Conservation (phyloP, 2,113 vertebrate genomes). For the Puffinus mauretanicus region DNA sequence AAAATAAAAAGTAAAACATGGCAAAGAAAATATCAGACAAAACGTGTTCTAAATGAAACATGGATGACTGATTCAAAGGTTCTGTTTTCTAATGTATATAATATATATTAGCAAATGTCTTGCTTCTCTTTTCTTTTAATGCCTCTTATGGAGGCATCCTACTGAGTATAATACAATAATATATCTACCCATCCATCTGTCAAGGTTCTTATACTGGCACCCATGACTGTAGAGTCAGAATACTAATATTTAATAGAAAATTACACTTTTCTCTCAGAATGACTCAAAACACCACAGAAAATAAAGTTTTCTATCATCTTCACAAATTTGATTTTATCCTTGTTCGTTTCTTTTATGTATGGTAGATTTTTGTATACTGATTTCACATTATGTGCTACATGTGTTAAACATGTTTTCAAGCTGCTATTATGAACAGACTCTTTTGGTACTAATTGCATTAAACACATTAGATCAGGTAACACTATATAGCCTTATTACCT, state of each 20-base stretch:
- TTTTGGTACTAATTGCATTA: background rate
- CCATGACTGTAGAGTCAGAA: background rate
- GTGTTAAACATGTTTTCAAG: background rate
- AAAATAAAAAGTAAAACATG: background rate
- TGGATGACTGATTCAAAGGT: background rate
- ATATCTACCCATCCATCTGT: conserved; percentile 14
- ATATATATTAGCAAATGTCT: background rate
- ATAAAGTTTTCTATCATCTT: background rate
- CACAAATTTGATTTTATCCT: background rate
- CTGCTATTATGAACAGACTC: background rate
- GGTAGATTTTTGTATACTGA: background rate
- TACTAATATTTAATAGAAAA: background rate
- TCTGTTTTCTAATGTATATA: background rate
- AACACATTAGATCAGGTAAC: background rate
- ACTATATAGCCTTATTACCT: background rate
- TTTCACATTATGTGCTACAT: background rate
- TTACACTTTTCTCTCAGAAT: background rate
- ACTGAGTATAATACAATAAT: conserved; percentile 2
- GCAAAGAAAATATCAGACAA: background rate
- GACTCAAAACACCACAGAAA: background rate
- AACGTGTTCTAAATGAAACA: background rate
- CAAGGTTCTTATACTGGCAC: background rate
- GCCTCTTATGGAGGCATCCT: background rate
- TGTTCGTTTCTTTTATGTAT: background rate
- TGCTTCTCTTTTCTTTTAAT: background rate